Base-by-base conservation (phyloP, 2,888 invertebrate genomes). In the Scaptodrosophila latifasciaeformis region DNA sequence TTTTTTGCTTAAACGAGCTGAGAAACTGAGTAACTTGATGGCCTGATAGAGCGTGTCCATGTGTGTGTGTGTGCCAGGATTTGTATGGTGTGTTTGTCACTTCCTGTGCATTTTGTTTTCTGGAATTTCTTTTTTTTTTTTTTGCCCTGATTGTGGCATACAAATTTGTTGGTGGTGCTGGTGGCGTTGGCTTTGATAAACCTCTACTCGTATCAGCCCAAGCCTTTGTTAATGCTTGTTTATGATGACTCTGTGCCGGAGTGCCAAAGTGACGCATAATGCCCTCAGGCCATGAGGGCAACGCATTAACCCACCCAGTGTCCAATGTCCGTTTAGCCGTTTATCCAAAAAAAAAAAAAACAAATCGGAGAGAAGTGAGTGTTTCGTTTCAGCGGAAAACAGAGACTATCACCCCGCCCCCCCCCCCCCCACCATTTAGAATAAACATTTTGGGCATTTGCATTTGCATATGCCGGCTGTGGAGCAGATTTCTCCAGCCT, bases 361-460 rank as follows among this genome's bases (percentile, higher is more conserved):
- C n/a, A n/a, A n/a, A n/a, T n/a, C n/a, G n/a, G n/a, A n/a, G n/a
- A n/a, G n/a, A n/a, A n/a, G n/a, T n/a, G n/a, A n/a, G n/a, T n/a
- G n/a, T n/a, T n/a, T n/a, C n/a, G n/a, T n/a, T n/a, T n/a, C n/a
- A n/a, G n/a, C n/a, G n/a, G n/a, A n/a, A n/a, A n/a, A n/a, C n/a
- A n/a, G n/a, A n/a, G n/a, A n/a, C n/a, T n/a, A n/a, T n/a, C n/a
- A n/a, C 24, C 24, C 24, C 7, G 7, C 24, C 24, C 24, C 24
- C 24, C 24, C 4, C 24, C 24, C 24, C 24, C 46, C 48, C 49
- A 37, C 48, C 48, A 49, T 49, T 53, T 34, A 52, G 34, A 46
- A 49, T 44, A 52, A 52, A 53, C 43, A 35, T 54, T 54, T 45
- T 24, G 37, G 18, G n/a, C 42, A 46, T 10, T 19, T 46, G 43